Evolutionary conservation across 2,113 vertebrate species (phyloP).

Genomic region (Amblyopsis rosae): DNA sequence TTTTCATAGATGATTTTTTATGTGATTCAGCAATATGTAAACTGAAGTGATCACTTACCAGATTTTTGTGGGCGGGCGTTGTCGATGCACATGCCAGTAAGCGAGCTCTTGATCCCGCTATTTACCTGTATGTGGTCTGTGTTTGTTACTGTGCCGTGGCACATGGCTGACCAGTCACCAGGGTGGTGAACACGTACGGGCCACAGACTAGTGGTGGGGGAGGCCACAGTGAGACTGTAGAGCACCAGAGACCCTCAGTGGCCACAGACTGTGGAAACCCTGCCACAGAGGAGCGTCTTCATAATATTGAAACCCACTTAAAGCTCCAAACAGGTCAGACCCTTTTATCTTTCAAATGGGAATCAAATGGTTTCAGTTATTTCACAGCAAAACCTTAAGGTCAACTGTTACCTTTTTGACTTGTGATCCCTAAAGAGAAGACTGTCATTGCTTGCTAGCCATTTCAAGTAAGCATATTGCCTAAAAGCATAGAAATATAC

Average conservation of each 20-base stretch:
- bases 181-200: conserved; percentile 93
- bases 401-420: no score
- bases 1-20: no score
- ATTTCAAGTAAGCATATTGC: no score
- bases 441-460: no score
- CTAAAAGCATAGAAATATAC: no score
- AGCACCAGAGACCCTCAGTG: conserved; percentile 72
- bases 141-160: neutral
- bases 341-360: neutral
- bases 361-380: neutral
- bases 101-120: neutral
- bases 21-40: no score
- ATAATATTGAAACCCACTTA: conserved; percentile 94
- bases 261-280: conserved; percentile 87
- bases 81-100: neutral
- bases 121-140: neutral
- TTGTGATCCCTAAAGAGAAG: no score
- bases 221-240: conserved; percentile 67
- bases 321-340: conserved; percentile 84
- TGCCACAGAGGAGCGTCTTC: conserved; percentile 90
- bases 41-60: no score
- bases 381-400: neutral
- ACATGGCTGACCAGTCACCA: conserved; percentile 79
- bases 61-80: no score
- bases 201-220: conserved; percentile 87